Conservation (phyloP, 1,140 invertebrate species). For the Drosophila teissieri region DNA sequence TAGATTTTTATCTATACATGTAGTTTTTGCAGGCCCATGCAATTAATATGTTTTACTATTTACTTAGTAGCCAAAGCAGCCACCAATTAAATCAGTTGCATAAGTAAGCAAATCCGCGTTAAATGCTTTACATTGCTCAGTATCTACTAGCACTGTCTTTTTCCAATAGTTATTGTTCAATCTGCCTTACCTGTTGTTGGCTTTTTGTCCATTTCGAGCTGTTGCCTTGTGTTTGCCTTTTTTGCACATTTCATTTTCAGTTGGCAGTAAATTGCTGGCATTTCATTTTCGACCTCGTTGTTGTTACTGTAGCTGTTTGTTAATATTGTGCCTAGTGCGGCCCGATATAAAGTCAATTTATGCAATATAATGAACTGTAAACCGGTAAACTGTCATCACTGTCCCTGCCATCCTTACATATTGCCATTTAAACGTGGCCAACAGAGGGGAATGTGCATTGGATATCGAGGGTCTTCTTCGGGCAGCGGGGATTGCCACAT, state of each 20-base stretch:
- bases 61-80: not conserved
- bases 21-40: not conserved
- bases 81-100: constrained; percentile 4
- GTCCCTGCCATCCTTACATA: constrained; percentile 39
- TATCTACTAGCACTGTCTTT: constrained; percentile 10
- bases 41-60: constrained; percentile 1
- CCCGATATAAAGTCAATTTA: constrained; percentile 75
- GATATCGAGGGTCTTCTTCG: not conserved
- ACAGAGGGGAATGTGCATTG: constrained; percentile 6
- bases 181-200: constrained; percentile 43
- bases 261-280: constrained; percentile 46
- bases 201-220: constrained; percentile 40
- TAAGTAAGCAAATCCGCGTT: constrained; percentile 13
- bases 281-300: constrained; percentile 35
- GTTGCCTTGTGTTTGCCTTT: constrained; percentile 11
- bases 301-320: constrained; percentile 56
- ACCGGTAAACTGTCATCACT: constrained; percentile 79
- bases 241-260: constrained; percentile 31
- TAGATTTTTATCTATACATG: not conserved
- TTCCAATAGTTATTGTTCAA: constrained; percentile 23
- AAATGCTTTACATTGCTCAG: constrained; percentile 8
- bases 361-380: constrained; percentile 77
- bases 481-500: constrained; percentile 19
- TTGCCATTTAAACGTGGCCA: constrained; percentile 65
- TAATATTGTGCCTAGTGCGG: constrained; percentile 53